Evolutionary conservation across 2,797 vertebrate species (phyloP).

Genomic region (Sylvilagus floridanus): DNA sequence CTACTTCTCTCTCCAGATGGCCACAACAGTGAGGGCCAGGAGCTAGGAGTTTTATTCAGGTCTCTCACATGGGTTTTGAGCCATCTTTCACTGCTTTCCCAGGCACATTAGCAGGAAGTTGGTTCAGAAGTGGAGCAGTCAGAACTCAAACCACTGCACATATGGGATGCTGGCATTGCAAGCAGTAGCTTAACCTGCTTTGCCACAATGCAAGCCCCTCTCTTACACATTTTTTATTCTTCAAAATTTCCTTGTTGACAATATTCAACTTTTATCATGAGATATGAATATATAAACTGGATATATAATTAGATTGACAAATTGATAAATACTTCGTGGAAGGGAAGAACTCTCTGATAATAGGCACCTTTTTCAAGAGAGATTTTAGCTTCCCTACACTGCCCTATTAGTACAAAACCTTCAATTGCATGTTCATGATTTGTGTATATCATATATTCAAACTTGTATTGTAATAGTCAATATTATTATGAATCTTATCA

Average conservation of each 20-base stretch:
- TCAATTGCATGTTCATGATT: background rate
- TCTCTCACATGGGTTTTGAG: no score
- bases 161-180: no score
- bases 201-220: no score
- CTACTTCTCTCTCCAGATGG: no score
- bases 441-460: background rate
- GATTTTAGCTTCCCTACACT: background rate
- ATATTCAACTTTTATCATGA: conserved; percentile 43
- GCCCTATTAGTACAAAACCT: background rate
- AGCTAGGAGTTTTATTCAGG: no score
- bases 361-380: background rate
- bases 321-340: background rate
- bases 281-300: background rate
- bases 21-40: no score
- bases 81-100: no score
- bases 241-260: conserved; percentile 42
- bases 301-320: background rate
- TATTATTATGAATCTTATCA: conserved; percentile 29
- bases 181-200: no score
- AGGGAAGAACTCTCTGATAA: background rate
- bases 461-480: background rate
- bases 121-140: no score
- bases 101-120: no score
- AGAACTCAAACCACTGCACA: no score
- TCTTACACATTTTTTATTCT: background rate